These are phyloP conservation scores for Sus cebifrons DNA, from an alignment of 2,797 vertebrate genomes.

Conservation along the genomic window DNA sequence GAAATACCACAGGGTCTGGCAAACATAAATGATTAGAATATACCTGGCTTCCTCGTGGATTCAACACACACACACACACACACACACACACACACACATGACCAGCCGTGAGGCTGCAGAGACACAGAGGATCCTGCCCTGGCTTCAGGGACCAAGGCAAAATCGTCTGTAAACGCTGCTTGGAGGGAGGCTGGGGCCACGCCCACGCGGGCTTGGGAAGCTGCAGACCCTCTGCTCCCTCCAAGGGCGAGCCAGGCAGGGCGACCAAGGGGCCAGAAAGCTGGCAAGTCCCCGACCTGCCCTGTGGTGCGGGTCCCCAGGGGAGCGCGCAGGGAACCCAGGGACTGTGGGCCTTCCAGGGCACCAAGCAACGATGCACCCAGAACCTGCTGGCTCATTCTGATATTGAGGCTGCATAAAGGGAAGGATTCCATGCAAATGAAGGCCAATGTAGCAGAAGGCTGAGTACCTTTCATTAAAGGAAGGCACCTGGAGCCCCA, in stretches of 20 bases:
- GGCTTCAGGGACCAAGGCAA: not conserved
- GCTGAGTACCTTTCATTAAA: slow-evolving; percentile 79
- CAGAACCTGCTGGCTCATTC: not conserved
- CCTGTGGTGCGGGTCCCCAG: not conserved
- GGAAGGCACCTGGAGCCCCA: slow-evolving; percentile 58
- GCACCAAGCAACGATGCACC: accelerated
- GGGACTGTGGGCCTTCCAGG: not conserved
- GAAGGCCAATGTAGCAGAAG: slow-evolving; percentile 63
- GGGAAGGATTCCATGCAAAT: slow-evolving; percentile 66
- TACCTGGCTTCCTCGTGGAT: not conserved
- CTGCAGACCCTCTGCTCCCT: not conserved
- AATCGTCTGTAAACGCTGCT: not conserved
- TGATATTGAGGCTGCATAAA: slow-evolving; percentile 31
- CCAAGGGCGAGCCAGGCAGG: accelerated
- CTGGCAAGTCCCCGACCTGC: not conserved
- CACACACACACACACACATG: accelerated
- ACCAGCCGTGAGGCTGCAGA: too few relatives aligned
- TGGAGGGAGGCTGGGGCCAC: not conserved
- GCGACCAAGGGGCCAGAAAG: not conserved
- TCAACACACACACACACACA: not conserved
- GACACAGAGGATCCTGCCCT: not conserved
- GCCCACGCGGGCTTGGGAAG: not conserved
- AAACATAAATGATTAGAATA: not conserved
- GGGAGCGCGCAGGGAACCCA: not conserved
- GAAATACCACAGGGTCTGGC: not conserved